phyloP scores from a whole-genome alignment of 2,113 vertebrate species.

The Scortum barcoo region DNA sequence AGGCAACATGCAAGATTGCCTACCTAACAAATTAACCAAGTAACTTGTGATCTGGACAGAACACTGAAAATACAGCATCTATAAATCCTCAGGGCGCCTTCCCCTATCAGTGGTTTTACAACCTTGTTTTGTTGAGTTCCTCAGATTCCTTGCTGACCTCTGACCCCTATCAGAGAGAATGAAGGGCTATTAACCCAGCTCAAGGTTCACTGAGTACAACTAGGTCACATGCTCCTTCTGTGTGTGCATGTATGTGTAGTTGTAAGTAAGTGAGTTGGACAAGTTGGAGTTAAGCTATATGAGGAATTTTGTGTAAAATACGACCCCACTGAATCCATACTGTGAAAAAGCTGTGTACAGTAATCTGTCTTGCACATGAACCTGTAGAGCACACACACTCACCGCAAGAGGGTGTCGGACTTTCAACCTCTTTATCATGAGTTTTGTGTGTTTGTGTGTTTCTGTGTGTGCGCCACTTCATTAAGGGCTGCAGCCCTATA shows the following conservation, averaged over 20 bases:
- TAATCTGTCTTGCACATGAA: conserved; percentile 30
- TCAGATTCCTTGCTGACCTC: conserved; percentile 67
- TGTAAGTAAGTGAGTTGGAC: conserved; percentile 11
- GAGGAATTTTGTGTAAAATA: conserved; percentile 47
- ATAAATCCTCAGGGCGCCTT: conserved; percentile 64
- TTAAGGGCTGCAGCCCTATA: conserved; percentile 60
- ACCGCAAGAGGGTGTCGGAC: conserved; percentile 44
- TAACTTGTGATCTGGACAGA: conserved; percentile 32
- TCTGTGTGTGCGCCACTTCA: conserved; percentile 45
- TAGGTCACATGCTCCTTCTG: conserved; percentile 71
- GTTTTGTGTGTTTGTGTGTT: conserved; percentile 23
- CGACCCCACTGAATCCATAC: conserved; percentile 20
- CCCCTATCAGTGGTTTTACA: conserved; percentile 78
- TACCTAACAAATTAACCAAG: conserved; percentile 29
- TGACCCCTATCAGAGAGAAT: conserved; percentile 72
- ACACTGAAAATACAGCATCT: conserved; percentile 53
- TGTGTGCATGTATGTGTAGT: conserved; percentile 37
- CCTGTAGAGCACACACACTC: conserved; percentile 23
- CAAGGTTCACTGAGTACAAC: conserved; percentile 74
- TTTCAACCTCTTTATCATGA: conserved; percentile 61
- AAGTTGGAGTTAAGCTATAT: conserved; percentile 40
- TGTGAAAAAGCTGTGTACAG: conserved; percentile 36
- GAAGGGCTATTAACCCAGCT: conserved; percentile 74
- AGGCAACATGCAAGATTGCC: conserved; percentile 14
- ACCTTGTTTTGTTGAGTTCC: conserved; percentile 77